A percentile compares a stretch with the other conserved stretches of the same genome.
Evolutionary conservation across 2,113 vertebrate genomes (phyloP).

Genomic region (Scomber scombrus): DNA sequence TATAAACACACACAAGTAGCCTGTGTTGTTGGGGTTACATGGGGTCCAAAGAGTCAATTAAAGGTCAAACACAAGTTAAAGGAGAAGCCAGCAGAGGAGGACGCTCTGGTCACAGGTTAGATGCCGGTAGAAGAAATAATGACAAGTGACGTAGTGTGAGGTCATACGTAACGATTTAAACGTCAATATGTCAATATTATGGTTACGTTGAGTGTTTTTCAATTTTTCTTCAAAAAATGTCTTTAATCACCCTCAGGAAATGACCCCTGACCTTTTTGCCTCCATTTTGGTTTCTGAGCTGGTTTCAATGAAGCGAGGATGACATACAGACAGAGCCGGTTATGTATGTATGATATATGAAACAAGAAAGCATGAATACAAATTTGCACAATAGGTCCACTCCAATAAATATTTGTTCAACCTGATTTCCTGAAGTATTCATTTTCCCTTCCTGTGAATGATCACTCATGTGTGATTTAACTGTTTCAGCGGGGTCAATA

Average conservation of each 20-base stretch:
- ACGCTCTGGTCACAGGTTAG: conserved; percentile 30
- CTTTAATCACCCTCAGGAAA: background rate
- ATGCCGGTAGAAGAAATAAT: conserved; percentile 27
- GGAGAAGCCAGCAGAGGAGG: background rate
- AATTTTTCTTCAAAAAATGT: background rate
- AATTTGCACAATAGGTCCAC: conserved; percentile 19
- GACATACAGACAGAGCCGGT: background rate
- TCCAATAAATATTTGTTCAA: conserved; percentile 41
- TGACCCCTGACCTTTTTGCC: background rate
- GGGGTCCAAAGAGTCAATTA: background rate
- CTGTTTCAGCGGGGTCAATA: conserved; percentile 47
- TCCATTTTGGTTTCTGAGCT: conserved; percentile 22
- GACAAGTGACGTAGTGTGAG: conserved; percentile 7
- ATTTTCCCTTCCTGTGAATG: background rate
- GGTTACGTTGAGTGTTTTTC: conserved; percentile 4
- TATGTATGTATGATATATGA: conserved; percentile 23
- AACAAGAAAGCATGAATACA: background rate
- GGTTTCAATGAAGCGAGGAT: background rate
- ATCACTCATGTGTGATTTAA: conserved; percentile 46
- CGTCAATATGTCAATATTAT: conserved; percentile 41
- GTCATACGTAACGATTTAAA: conserved; percentile 42
- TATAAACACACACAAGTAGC: too few relatives aligned
- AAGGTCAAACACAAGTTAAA: conserved; percentile 46
- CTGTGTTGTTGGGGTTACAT: too few relatives aligned
- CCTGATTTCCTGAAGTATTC: conserved; percentile 24